phyloP scores from a whole-genome alignment of 2,888 invertebrate species.

The Orthosia cruda region DNA sequence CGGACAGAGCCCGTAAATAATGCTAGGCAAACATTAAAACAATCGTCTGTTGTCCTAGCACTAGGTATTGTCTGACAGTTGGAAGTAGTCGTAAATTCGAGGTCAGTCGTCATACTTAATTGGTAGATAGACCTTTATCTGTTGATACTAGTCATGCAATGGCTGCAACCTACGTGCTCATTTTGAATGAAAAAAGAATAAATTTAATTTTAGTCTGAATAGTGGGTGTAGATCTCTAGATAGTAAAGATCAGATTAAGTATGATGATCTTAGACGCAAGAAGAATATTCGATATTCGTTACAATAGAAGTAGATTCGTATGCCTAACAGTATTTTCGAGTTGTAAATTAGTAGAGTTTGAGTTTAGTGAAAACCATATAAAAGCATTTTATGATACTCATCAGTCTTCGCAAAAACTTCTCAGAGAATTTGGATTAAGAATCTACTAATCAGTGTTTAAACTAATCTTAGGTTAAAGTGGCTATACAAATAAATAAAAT shows the following conservation, averaged over 20 bases:
- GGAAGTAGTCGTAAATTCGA: conserved; percentile 72
- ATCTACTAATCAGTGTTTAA: too few relatives aligned
- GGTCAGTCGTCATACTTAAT: conserved; percentile 73
- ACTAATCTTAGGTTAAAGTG: too few relatives aligned
- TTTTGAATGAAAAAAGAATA: neutral
- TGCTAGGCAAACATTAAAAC: conserved; percentile 32
- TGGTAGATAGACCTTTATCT: conserved; percentile 73
- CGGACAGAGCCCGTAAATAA: conserved; percentile 30
- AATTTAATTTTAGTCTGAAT: neutral
- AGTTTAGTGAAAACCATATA: neutral
- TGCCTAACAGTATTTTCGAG: neutral
- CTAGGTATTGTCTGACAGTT: conserved; percentile 64
- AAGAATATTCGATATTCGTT: too few relatives aligned
- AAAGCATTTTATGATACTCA: neutral
- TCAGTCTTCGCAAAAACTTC: neutral
- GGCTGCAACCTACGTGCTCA: conserved; percentile 55
- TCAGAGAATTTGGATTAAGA: too few relatives aligned
- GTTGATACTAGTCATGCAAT: conserved; percentile 68
- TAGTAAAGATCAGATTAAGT: neutral
- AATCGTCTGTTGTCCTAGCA: conserved; percentile 47
- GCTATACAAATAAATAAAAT: too few relatives aligned
- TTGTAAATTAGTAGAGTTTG: neutral
- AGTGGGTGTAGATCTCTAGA: neutral
- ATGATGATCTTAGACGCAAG: neutral
- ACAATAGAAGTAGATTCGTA: too few relatives aligned